These are phyloP conservation scores for Lacerta bilineata DNA, from an alignment of 2,797 vertebrate genomes.

Conservation along the genomic window DNA sequence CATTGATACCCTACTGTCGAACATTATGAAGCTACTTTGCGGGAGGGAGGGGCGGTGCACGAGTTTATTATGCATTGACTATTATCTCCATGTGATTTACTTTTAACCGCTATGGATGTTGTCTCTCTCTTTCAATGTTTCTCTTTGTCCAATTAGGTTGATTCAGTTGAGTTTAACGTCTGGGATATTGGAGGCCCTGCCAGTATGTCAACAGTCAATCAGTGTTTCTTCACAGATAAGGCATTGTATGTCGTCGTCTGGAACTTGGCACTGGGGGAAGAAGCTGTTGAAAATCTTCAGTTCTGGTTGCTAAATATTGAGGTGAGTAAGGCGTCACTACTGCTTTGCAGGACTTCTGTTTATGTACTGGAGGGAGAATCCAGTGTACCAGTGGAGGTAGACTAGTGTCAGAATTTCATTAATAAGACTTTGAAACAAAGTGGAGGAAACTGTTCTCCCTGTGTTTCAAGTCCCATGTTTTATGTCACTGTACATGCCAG, in stretches of 20 bases:
- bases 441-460: too few relatives aligned
- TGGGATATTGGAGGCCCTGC: conserved; percentile 96
- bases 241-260: conserved; percentile 95
- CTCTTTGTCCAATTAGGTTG: conserved; percentile 86
- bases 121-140: conserved; percentile 71
- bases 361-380: not conserved
- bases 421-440: not conserved
- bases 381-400: not conserved
- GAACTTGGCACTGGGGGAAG: conserved; percentile 97
- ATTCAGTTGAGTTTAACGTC: conserved; percentile 90
- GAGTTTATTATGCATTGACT: conserved; percentile 41
- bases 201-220: conserved; percentile 96
- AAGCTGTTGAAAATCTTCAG: conserved; percentile 94
- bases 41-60: conserved; percentile 1
- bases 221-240: conserved; percentile 99
- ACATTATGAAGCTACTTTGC: conserved; percentile 43
- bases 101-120: conserved; percentile 1
- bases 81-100: conserved; percentile 59
- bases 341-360: conserved; percentile 20
- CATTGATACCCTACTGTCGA: conserved; percentile 45
- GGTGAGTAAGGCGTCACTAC: conserved; percentile 78
- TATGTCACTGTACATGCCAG: too few relatives aligned
- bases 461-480: too few relatives aligned
- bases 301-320: conserved; percentile 98
- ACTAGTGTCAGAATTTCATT: conserved; percentile 41